Evolutionary conservation across 2,888 invertebrate species (phyloP).

Genomic region (Gari tellinella): DNA sequence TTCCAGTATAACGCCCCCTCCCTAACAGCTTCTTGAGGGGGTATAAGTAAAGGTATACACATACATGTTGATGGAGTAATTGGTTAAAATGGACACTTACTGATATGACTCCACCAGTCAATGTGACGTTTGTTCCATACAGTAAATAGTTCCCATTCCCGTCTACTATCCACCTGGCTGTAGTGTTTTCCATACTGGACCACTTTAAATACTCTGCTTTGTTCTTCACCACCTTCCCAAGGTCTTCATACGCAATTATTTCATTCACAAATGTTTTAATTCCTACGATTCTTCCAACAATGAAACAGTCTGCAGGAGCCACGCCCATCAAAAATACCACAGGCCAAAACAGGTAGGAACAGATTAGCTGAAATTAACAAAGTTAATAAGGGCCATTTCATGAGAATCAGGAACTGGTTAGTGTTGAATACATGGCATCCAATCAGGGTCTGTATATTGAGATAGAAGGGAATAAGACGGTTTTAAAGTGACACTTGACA

Average conservation of each 20-base stretch:
- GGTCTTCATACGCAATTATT: constrained; percentile 93
- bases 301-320: constrained; percentile 88
- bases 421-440: too few relatives aligned
- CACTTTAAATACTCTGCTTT: constrained; percentile 15
- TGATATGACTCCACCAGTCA: constrained; percentile 65
- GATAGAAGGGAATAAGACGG: too few relatives aligned
- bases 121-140: constrained; percentile 37
- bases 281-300: constrained; percentile 92
- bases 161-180: constrained; percentile 49
- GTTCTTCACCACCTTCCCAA: constrained; percentile 83
- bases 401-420: too few relatives aligned
- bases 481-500: too few relatives aligned
- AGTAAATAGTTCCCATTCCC: constrained; percentile 44
- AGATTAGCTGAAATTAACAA: constrained; percentile 63
- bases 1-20: too few relatives aligned
- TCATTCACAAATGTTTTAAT: constrained; percentile 96
- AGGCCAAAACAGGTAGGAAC: constrained; percentile 91
- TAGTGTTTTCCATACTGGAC: too few relatives aligned
- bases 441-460: too few relatives aligned
- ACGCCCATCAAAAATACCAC: constrained; percentile 93
- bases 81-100: constrained; percentile 40
- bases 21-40: too few relatives aligned
- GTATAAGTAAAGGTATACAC: too few relatives aligned
- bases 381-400: too few relatives aligned
- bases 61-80: too few relatives aligned